A percentile compares a stretch with the other conserved stretches of the same genome.
Conservation (phyloP, 2,113 vertebrate species). For the Neomonachus schauinslandi region DNA sequence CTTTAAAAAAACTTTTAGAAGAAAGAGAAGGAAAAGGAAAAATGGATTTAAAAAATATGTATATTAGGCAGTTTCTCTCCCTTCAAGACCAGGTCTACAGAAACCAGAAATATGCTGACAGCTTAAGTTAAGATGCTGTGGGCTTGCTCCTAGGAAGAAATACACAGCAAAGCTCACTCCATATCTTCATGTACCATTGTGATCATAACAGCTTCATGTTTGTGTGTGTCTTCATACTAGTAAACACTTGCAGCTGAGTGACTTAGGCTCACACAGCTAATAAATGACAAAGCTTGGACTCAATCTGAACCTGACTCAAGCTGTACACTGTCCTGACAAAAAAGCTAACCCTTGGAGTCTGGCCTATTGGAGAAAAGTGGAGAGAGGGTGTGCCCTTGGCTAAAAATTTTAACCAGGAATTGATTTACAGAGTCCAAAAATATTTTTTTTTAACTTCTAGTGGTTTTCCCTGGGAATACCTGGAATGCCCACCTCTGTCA, state of each 20-base stretch:
- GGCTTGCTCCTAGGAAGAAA: not conserved
- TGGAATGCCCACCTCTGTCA: not conserved
- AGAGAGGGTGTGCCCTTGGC: not conserved
- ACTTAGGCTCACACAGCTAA: not conserved
- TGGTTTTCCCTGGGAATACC: not conserved
- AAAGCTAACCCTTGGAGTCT: not conserved
- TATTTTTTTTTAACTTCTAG: not conserved
- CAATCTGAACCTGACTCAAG: not conserved
- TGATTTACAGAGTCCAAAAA: not conserved
- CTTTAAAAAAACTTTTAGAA: conserved; percentile 19
- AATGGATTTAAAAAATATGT: not conserved
- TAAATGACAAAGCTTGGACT: not conserved
- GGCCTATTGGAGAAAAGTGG: not conserved
- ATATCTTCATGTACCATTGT: not conserved
- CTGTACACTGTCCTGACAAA: not conserved
- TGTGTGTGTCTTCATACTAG: too few species aligned
- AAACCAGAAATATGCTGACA: not conserved
- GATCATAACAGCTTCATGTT: not conserved
- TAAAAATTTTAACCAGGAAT: not conserved
- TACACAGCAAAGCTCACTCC: not conserved
- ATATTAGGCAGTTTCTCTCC: not conserved
- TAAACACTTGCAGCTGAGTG: not conserved
- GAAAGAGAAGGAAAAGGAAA: not conserved
- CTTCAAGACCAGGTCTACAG: not conserved
- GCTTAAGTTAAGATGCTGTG: not conserved